Conservation (phyloP, 2,797 vertebrate genomes). For the Dromococcyx pavoninus region DNA sequence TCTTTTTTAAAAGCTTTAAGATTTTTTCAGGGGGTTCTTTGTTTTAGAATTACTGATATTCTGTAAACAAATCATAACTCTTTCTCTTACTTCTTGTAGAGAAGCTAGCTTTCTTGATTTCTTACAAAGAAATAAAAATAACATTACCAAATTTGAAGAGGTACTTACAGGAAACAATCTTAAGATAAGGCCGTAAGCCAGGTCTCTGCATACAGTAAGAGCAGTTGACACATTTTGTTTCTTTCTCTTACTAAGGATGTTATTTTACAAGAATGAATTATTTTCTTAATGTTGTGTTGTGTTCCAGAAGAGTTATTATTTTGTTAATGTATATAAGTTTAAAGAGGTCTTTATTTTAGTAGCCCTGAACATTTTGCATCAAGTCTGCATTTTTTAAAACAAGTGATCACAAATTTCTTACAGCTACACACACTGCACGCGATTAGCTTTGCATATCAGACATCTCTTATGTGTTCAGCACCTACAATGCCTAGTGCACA, state of each 20-base stretch:
- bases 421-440: rapidly evolving
- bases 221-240: not conserved
- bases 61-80: not conserved
- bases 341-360: not conserved
- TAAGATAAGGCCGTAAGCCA: not conserved
- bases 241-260: not conserved
- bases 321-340: not conserved
- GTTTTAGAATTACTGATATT: not conserved
- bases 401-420: not conserved
- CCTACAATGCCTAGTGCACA: not conserved
- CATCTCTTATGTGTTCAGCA: not conserved
- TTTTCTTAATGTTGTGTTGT: not conserved
- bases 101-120: not conserved
- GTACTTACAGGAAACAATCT: not conserved
- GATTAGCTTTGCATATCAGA: rapidly evolving
- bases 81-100: not conserved
- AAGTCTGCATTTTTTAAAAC: not conserved
- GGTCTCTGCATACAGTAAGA: not conserved
- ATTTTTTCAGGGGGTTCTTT: no score
- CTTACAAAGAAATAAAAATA: not conserved
- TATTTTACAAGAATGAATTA: not conserved
- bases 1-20: not conserved
- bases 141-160: not conserved
- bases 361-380: not conserved
- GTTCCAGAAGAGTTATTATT: not conserved